Percentiles rank a stretch among this genome's conserved stretches.
phyloP scores from a whole-genome alignment of 2,888 invertebrate genomes.

The Oligia fasciuncula region DNA sequence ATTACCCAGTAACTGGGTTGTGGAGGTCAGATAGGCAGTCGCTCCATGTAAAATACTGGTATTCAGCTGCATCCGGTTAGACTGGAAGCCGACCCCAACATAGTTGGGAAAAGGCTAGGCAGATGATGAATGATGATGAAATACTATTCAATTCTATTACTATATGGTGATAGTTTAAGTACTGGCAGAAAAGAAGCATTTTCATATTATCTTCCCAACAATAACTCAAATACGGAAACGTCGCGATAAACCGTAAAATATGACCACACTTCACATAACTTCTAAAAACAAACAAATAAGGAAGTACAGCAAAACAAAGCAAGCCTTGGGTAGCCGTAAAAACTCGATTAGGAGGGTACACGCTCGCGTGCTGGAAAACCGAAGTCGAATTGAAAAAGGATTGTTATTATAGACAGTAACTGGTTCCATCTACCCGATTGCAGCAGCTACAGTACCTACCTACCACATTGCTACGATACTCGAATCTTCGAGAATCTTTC shows the following conservation, averaged over 20 bases:
- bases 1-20: too few species aligned
- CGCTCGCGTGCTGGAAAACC: slow-evolving; percentile 49
- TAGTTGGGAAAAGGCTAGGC: too few species aligned
- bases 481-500: slow-evolving; percentile 31
- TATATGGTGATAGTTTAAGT: background rate
- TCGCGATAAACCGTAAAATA: slow-evolving; percentile 24
- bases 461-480: slow-evolving; percentile 16
- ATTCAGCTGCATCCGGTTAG: too few species aligned
- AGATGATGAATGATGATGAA: too few species aligned
- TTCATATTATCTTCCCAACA: background rate
- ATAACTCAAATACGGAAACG: slow-evolving; percentile 2
- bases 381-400: slow-evolving; percentile 59
- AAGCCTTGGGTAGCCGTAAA: slow-evolving; percentile 47
- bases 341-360: slow-evolving; percentile 60
- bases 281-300: slow-evolving; percentile 31
- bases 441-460: slow-evolving; percentile 4
- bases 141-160: too few species aligned
- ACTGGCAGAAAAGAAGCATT: background rate
- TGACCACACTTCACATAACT: background rate
- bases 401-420: slow-evolving; percentile 62
- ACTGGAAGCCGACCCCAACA: too few species aligned
- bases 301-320: slow-evolving; percentile 25
- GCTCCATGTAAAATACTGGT: too few species aligned
- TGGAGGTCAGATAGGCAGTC: too few species aligned
- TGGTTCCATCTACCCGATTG: slow-evolving; percentile 49